Evolutionary conservation across 2,797 vertebrate genomes (phyloP).

Genomic region (Gambelia wislizenii): DNA sequence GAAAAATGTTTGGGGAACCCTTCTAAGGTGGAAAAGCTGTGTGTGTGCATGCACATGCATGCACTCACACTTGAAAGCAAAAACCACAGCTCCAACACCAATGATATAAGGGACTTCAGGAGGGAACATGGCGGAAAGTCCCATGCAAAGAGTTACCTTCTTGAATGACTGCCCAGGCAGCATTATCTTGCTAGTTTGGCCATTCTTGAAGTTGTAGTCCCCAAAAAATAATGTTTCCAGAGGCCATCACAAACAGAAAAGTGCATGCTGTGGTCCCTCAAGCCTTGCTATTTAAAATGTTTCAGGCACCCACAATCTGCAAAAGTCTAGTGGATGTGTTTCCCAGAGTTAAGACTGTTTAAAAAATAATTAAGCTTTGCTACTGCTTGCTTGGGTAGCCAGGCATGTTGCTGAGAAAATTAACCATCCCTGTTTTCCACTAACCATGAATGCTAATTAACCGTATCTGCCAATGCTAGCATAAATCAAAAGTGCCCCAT

Average conservation of each 20-base stretch:
- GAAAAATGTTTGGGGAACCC: neutral
- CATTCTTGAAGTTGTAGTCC: no score
- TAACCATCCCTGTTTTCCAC: slow-evolving; percentile 43
- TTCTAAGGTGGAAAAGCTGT: neutral
- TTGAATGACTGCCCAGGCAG: no score
- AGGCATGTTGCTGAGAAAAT: slow-evolving; percentile 40
- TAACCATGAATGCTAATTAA: slow-evolving; percentile 71
- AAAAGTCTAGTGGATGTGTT: slow-evolving; percentile 21
- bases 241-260: neutral
- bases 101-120: no score
- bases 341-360: neutral
- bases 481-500: slow-evolving; percentile 75
- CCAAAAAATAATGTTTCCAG: neutral
- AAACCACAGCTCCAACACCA: no score
- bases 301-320: neutral
- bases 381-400: slow-evolving; percentile 29
- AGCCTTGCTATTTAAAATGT: slow-evolving; percentile 18
- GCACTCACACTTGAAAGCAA: no score
- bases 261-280: neutral
- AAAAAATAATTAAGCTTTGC: slow-evolving; percentile 46
- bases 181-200: no score
- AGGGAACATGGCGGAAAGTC: neutral
- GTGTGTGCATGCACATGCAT: no score
- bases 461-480: slow-evolving; percentile 55
- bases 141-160: neutral